Percentiles rank a stretch among this genome's conserved stretches.
Conservation (phyloP, 2,797 vertebrate genomes). For the Melopsittacus undulatus region DNA sequence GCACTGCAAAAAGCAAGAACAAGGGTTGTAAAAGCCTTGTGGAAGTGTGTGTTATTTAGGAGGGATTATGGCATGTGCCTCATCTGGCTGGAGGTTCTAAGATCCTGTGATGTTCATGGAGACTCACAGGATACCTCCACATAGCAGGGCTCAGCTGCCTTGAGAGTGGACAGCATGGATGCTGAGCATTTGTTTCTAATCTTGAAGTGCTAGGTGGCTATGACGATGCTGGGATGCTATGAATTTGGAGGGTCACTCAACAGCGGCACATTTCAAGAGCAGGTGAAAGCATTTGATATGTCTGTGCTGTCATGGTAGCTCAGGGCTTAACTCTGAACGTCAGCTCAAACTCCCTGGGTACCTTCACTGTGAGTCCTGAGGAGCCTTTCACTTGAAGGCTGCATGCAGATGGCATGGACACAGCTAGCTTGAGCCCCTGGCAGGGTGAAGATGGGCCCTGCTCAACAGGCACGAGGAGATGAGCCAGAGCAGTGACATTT, state of each 20-base stretch:
- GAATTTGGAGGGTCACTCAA: not conserved
- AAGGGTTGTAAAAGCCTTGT: not conserved
- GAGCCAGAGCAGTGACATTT: not conserved
- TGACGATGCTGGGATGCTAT: accelerated
- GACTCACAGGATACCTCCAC: not conserved
- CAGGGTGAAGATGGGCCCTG: accelerated
- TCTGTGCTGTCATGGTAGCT: not conserved
- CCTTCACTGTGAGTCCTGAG: not conserved
- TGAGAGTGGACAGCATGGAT: not conserved
- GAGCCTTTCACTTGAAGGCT: not conserved
- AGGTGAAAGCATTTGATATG: no score
- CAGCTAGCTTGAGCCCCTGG: not conserved
- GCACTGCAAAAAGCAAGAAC: not conserved
- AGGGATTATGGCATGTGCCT: not conserved
- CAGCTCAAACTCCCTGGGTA: not conserved
- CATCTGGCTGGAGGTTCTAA: not conserved
- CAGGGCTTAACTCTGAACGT: not conserved
- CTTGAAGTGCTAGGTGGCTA: not conserved
- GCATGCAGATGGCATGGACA: accelerated
- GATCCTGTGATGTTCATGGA: not conserved
- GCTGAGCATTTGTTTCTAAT: not conserved
- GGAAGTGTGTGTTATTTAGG: not conserved
- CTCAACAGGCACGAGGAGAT: accelerated
- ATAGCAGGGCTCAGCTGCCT: not conserved
- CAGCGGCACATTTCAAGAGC: not conserved